phyloP scores from a whole-genome alignment of 2,888 invertebrate genomes.

The Scaptomyza caliginosa region DNA sequence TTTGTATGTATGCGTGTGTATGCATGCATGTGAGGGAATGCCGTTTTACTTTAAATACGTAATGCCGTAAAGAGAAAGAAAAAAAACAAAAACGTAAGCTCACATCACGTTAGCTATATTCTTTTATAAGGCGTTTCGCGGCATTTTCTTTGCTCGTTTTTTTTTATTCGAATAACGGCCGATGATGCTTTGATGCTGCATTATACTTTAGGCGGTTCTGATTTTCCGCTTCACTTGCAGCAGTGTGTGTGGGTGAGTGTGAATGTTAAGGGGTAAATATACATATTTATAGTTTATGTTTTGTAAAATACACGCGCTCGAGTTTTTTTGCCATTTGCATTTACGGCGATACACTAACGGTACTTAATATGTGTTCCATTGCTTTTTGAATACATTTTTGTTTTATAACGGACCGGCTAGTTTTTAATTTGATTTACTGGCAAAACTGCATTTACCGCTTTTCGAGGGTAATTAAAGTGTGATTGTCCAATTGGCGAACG shows the following conservation, averaged over 20 bases:
- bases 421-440: conserved; percentile 47
- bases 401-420: conserved; percentile 16
- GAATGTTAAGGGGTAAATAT: too few relatives aligned
- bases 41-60: conserved; percentile 72
- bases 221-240: conserved; percentile 24
- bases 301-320: conserved; percentile 49
- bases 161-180: conserved; percentile 32
- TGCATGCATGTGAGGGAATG: conserved; percentile 65
- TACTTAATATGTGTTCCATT: conserved; percentile 23
- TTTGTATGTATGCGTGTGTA: conserved; percentile 26
- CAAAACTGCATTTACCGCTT: conserved; percentile 15
- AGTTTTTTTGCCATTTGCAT: conserved; percentile 49
- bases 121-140: conserved; percentile 59
- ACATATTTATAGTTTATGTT: conserved; percentile 26
- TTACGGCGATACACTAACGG: conserved; percentile 49
- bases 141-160: conserved; percentile 53
- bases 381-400: conserved; percentile 50
- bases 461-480: conserved; percentile 33
- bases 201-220: conserved; percentile 38
- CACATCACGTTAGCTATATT: conserved; percentile 34
- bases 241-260: conserved; percentile 8
- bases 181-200: conserved; percentile 8
- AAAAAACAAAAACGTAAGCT: conserved; percentile 40
- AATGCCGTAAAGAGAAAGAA: conserved; percentile 42
- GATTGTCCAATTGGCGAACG: conserved; percentile 38